A percentile compares a stretch with the other conserved stretches of the same genome.
Conservation (phyloP, 2,888 invertebrate genomes). For the Kuschelorhynchus macadamiae region DNA sequence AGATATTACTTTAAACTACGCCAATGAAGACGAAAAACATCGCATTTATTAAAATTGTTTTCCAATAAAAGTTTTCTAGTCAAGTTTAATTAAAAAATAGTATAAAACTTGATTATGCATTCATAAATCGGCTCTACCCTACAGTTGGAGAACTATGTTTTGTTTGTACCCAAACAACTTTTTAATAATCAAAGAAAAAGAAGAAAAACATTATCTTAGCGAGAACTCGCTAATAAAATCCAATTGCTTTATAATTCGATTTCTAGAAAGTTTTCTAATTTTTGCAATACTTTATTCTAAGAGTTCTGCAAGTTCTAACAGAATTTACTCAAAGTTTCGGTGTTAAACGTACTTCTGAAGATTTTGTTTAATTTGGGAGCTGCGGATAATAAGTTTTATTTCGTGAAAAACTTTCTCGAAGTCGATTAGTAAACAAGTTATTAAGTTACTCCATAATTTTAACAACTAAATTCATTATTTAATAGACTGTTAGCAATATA, state of each 20-base stretch:
- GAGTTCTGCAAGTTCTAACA: conserved; percentile 14
- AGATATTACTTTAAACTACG: too few species aligned
- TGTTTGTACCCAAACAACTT: conserved; percentile 17
- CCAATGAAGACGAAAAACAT: too few species aligned
- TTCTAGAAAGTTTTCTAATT: conserved; percentile 28
- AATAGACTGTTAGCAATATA: too few species aligned
- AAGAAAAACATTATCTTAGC: conserved; percentile 15
- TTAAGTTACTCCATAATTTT: too few species aligned
- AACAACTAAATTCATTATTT: too few species aligned
- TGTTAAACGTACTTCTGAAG: neutral
- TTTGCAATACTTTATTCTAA: conserved; percentile 33
- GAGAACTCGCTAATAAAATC: conserved; percentile 27
- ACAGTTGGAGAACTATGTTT: conserved; percentile 8
- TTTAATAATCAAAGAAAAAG: conserved; percentile 14
- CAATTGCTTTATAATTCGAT: conserved; percentile 41
- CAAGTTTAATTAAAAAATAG: neutral
- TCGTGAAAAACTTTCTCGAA: too few species aligned
- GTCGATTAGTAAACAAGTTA: too few species aligned
- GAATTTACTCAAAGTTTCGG: conserved; percentile 7
- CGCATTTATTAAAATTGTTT: too few species aligned
- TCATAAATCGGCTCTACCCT: conserved; percentile 7
- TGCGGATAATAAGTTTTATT: neutral
- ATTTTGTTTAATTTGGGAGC: neutral
- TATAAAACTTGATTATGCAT: conserved; percentile 1
- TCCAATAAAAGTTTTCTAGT: neutral